Conservation (phyloP, 2,113 vertebrate species). For the Gymnobelideus leadbeateri region DNA sequence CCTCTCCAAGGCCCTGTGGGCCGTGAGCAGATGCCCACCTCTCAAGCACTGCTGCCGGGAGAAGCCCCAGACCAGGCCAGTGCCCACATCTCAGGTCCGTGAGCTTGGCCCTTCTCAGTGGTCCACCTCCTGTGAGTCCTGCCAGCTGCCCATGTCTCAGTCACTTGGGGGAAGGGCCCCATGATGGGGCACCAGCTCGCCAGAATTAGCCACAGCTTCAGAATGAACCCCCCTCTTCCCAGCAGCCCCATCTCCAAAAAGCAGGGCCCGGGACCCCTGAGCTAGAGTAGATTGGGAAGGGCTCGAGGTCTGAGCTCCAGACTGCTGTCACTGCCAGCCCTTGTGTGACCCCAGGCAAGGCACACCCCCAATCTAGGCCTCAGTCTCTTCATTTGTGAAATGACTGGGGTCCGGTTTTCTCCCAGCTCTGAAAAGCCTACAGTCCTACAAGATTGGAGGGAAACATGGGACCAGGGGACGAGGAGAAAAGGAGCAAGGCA, state of each 20-base stretch:
- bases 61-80: background rate
- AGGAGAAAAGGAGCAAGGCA: constrained; percentile 27
- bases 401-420: background rate
- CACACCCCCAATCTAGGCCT: background rate
- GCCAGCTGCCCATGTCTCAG: background rate
- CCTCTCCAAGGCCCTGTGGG: constrained; percentile 38
- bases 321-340: too few species aligned
- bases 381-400: background rate
- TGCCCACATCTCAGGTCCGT: background rate
- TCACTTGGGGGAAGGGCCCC: too few species aligned
- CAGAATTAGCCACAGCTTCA: constrained; percentile 77
- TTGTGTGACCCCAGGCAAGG: too few species aligned
- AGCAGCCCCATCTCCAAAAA: background rate
- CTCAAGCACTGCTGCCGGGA: constrained; percentile 10
- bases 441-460: accelerated
- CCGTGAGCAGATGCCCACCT: constrained; percentile 30
- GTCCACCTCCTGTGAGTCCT: background rate
- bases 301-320: too few species aligned
- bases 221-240: too few species aligned
- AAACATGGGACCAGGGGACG: background rate
- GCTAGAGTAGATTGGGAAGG: too few species aligned
- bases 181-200: constrained; percentile 74
- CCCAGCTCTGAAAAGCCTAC: background rate
- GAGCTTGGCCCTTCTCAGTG: background rate
- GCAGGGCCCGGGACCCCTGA: background rate